Evolutionary conservation across 2,113 vertebrate genomes (phyloP).

Genomic region (Pipra filicauda): DNA sequence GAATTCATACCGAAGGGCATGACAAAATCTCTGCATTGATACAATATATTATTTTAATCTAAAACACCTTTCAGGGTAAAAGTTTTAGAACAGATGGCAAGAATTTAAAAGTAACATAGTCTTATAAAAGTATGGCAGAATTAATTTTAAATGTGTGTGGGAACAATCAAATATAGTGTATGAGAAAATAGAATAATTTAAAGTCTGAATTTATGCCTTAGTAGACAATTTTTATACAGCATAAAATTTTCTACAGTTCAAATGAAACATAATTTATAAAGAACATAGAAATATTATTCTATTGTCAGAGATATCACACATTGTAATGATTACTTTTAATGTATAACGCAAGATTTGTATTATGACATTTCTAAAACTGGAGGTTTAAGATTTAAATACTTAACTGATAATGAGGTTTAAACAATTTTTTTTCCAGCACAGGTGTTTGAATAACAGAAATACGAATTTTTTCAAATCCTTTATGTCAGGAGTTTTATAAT

Average conservation of each 20-base stretch:
- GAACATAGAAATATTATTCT: neutral
- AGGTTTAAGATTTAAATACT: neutral
- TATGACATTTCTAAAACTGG: neutral
- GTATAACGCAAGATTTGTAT: neutral
- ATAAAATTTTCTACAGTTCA: neutral
- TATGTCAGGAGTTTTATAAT: neutral
- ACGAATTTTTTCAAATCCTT: neutral
- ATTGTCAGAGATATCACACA: neutral
- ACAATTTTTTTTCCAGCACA: neutral
- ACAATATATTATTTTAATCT: neutral
- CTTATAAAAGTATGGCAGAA: neutral
- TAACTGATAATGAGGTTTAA: neutral
- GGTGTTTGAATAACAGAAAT: neutral
- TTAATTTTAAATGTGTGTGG: neutral
- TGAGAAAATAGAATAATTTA: neutral
- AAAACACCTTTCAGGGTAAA: neutral
- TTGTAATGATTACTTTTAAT: neutral
- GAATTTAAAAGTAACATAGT: neutral
- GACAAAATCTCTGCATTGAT: neutral
- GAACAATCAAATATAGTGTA: neutral
- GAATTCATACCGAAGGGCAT: neutral
- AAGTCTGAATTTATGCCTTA: neutral
- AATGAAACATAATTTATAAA: neutral
- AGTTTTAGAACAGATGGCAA: neutral
- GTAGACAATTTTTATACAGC: neutral